These are phyloP conservation scores for Atta colombica DNA, from an alignment of 1,140 invertebrate species.

Conservation along the genomic window DNA sequence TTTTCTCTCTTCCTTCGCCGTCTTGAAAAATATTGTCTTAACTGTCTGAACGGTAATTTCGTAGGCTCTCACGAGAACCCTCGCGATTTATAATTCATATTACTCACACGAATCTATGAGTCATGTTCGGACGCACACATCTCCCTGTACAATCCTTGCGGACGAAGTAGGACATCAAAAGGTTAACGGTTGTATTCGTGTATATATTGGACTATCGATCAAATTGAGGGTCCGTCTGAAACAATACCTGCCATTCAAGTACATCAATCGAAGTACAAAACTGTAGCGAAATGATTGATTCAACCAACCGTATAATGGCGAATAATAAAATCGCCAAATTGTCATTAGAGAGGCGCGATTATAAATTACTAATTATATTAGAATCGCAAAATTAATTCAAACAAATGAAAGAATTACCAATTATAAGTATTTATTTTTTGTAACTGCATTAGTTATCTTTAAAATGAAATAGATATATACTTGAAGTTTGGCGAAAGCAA, in stretches of 20 bases:
- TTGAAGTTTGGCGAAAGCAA: no score
- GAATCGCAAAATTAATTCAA: neutral
- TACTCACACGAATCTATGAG: constrained; percentile 72
- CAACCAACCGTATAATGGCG: constrained; percentile 49
- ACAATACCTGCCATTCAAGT: constrained; percentile 69
- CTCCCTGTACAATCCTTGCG: constrained; percentile 3
- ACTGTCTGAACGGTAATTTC: constrained; percentile 58
- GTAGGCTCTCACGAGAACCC: constrained; percentile 57
- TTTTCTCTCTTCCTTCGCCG: constrained; percentile 36
- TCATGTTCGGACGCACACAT: constrained; percentile 67
- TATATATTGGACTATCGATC: constrained; percentile 50
- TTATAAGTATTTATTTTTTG: neutral
- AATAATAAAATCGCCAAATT: constrained; percentile 70
- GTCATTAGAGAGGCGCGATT: constrained; percentile 63
- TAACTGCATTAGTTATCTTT: no score
- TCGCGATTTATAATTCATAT: constrained; percentile 76
- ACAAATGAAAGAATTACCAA: neutral
- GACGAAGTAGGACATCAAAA: constrained; percentile 74
- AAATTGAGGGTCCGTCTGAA: constrained; percentile 51
- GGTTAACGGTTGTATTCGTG: constrained; percentile 76
- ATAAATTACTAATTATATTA: neutral
- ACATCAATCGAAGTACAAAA: constrained; percentile 62
- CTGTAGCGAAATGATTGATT: constrained; percentile 26
- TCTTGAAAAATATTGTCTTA: constrained; percentile 65
- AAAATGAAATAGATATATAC: no score